phyloP scores from a whole-genome alignment of 1,140 invertebrate species.

The Drosophila bifasciata region DNA sequence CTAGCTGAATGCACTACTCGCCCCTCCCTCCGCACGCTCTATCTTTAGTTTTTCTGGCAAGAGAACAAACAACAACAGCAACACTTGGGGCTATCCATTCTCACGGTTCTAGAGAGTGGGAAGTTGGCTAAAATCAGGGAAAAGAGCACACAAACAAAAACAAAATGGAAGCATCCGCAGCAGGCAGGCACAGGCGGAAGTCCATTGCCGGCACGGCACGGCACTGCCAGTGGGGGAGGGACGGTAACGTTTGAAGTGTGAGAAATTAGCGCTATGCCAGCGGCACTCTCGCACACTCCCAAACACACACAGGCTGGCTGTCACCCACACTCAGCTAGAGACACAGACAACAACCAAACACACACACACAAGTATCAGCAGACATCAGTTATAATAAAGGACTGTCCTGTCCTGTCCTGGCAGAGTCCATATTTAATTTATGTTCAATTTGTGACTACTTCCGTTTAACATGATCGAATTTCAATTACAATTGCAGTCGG shows the following conservation, averaged over 20 bases:
- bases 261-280: constrained; percentile 68
- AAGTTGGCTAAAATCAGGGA: constrained; percentile 44
- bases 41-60: constrained; percentile 7
- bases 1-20: constrained; percentile 1
- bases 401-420: constrained; percentile 6
- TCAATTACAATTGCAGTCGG: constrained; percentile 17
- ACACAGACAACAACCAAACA: constrained; percentile 8
- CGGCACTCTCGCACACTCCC: constrained; percentile 19
- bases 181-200: constrained; percentile 61
- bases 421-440: constrained; percentile 55
- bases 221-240: constrained; percentile 12
- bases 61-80: constrained; percentile 13
- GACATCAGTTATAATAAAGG: constrained; percentile 49
- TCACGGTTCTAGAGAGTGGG: constrained; percentile 4
- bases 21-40: constrained; percentile 2
- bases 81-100: constrained; percentile 6
- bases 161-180: constrained; percentile 49
- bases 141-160: constrained; percentile 41
- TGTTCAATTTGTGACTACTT: constrained; percentile 64
- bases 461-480: constrained; percentile 45
- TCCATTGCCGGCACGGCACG: constrained; percentile 64
- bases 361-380: constrained; percentile 31
- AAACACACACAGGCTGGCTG: not conserved
- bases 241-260: constrained; percentile 65
- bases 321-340: constrained; percentile 15